Base-by-base conservation (phyloP, 2,888 invertebrate species). In the Rhogogaster chlorosoma region DNA sequence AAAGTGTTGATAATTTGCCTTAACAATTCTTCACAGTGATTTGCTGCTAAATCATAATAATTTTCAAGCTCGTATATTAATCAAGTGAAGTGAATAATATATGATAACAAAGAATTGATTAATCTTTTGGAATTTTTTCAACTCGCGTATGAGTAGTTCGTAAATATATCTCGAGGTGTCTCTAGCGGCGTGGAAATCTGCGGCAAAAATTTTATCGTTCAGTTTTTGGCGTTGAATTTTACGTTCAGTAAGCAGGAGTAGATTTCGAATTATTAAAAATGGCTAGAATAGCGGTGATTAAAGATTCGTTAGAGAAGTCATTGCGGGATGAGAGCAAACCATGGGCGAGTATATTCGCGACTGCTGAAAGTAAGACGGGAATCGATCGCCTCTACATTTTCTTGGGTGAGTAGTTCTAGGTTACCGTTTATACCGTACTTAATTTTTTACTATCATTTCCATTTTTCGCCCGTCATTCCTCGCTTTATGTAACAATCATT, bases 301-400 rank as follows among this genome's bases (percentile, higher is more conserved):
- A 95, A 91, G 95, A 95, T 73, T 93, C 94, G 18, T 91, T 97
- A 85, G 95, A 96, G 83, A 94, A 94, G 87, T 94, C 95, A 38
- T 94, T 98, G 73, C 94, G 94, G 82, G 97, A 98, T 93, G 95
- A 95, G 85, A 94, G 93, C 86, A 97, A 96, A 91, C 96, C 97
- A 78, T 97, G 97, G 97, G 95, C 96, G 4, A 94, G 94, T 89
- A 93, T 95, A 87, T 95, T 98, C 87, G 95, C 95, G 36, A 92
- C 94, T 86, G 94, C 95, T 6, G 98, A 98, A 93, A 93, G 94
- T 88, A 96, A 96, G 92, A 96, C 96, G 89, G 97, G 97, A 90
- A 94, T 98, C 80, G 96, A 96, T 91, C 95, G 98, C 89, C 93
- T 96, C 38, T 97, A 98, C 93, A 89, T 98, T 89, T 97, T 97